phyloP scores from a whole-genome alignment of 2,113 vertebrate species.

The Osmerus eperlanus region DNA sequence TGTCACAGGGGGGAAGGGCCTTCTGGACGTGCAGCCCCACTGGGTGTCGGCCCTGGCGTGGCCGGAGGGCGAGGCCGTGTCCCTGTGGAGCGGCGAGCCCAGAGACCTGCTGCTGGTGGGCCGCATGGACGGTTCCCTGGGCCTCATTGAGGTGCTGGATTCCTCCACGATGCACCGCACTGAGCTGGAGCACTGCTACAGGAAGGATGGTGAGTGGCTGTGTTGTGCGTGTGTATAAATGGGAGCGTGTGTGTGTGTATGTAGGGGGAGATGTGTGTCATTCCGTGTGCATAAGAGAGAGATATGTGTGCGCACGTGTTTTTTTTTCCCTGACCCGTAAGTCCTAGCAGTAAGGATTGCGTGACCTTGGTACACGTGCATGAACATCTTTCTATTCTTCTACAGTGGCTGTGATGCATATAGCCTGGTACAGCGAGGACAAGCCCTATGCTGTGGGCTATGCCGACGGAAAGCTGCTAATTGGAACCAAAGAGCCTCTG shows the following conservation, averaged over 20 bases:
- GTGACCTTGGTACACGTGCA: neutral
- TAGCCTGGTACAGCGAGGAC: constrained; percentile 95
- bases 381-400: constrained; percentile 10
- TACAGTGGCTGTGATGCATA: constrained; percentile 88
- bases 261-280: neutral
- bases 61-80: constrained; percentile 81
- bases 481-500: constrained; percentile 84
- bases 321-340: too few relatives aligned
- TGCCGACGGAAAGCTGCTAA: constrained; percentile 89
- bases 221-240: neutral
- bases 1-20: constrained; percentile 83
- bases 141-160: constrained; percentile 89
- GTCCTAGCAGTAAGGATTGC: neutral
- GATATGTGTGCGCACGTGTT: too few relatives aligned
- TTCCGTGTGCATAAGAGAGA: neutral
- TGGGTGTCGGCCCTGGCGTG: constrained; percentile 93
- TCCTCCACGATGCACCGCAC: constrained; percentile 80
- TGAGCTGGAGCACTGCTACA: constrained; percentile 93
- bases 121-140: constrained; percentile 92
- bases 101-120: constrained; percentile 89
- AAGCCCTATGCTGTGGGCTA: constrained; percentile 93
- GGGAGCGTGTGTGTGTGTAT: neutral
- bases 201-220: constrained; percentile 84
- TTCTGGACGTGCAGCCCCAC: constrained; percentile 89
- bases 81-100: constrained; percentile 82